Evolutionary conservation across 1,140 invertebrate genomes (phyloP).

Genomic region (Rhynchophorus ferrugineus): DNA sequence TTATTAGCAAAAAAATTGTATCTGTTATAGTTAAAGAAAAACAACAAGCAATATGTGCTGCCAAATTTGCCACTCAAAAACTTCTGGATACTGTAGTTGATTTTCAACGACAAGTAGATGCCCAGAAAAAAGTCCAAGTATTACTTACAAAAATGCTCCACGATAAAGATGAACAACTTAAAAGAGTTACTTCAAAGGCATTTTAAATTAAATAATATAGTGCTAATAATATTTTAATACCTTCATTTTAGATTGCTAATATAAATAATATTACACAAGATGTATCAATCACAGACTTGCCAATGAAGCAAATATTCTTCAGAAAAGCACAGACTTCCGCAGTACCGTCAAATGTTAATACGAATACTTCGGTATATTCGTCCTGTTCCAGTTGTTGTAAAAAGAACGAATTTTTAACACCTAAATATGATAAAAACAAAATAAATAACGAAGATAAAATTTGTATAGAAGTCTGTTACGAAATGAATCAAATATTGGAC

Average conservation of each 20-base stretch:
- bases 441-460: neutral
- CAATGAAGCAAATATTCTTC: conserved; percentile 2
- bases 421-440: neutral
- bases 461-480: neutral
- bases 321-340: neutral
- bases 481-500: neutral
- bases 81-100: conserved; percentile 26
- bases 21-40: conserved; percentile 23
- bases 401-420: neutral
- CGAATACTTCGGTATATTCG: conserved; percentile 10
- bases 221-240: no score
- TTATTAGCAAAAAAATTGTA: conserved; percentile 3
- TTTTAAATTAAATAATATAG: no score
- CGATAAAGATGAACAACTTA: conserved; percentile 27
- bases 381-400: conserved; percentile 10
- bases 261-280: conserved; percentile 14
- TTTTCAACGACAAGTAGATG: conserved; percentile 26
- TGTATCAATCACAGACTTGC: neutral
- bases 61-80: conserved; percentile 29
- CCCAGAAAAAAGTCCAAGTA: conserved; percentile 27
- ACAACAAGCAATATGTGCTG: conserved; percentile 23
- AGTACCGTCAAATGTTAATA: conserved; percentile 5
- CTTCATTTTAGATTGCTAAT: conserved; percentile 14
- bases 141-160: conserved; percentile 26
- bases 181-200: conserved; percentile 19